Base-by-base conservation (phyloP, 2,888 invertebrate genomes). In the Megaustenia siamemsis region DNA sequence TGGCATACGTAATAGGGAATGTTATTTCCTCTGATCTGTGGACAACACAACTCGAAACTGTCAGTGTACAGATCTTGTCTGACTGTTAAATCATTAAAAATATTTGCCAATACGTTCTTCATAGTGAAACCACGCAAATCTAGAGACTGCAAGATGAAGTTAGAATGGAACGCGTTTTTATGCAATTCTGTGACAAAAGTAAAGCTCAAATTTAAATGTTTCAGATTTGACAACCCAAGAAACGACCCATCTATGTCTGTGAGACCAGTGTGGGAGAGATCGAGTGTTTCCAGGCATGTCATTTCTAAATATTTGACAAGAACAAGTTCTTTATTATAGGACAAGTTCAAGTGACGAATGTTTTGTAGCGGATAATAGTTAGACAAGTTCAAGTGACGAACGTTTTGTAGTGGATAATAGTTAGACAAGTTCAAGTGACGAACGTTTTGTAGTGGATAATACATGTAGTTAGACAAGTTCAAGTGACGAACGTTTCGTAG, bases 1-100 rank as follows among this genome's bases (percentile, higher is more conserved):
- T 71, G 49, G 75, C 88, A 87, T 0, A 66, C 60, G 8, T 81
- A 15, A n/a, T 32, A 60, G 8, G 71, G 66, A 2, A 63, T 53
- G 6, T 38, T 56, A 1, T 0, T n/a, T 1, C 49, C 49, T 24
- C 38, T 28, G 28, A 78, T 24, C 56, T 78, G 83, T 1, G 69
- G 69, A 43, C 83, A 53, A 24, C 53, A 71, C 1, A 43, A 24
- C 15, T 71, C n/a, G n/a, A 71, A 71, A 28, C 28, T 24, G n/a
- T 71, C 71, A 24, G 71, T 71, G n/a, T 71, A 71, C n/a, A 71
- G 43, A 71, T 40, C 8, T n/a, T 71, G 43, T 12, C n/a, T n/a
- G n/a, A 71, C 43, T 12, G 43, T 71, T 10, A 71, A 28, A n/a
- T 28, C 43, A 15, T 45, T 28, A 28, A 75, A 75, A 2, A 21